A percentile compares a stretch with the other conserved stretches of the same genome.
Conservation (phyloP, 2,888 invertebrate species). For the Kryphioiulus occultus region DNA sequence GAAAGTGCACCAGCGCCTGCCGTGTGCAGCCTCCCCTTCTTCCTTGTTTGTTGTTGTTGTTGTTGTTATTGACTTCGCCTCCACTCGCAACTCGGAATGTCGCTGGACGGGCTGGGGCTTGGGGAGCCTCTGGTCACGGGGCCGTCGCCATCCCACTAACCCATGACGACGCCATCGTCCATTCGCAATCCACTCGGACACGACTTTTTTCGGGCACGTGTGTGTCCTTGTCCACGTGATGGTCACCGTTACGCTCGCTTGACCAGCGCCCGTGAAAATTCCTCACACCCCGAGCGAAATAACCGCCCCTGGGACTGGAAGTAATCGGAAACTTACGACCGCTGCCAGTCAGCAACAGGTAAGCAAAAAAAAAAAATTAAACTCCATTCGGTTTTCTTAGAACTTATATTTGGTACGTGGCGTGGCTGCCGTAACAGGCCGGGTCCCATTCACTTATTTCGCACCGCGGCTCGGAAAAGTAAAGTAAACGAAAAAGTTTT, state of each 20-base stretch:
- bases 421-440: background rate
- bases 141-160: background rate
- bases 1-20: constrained; percentile 12
- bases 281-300: background rate
- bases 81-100: constrained; percentile 41
- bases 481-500: background rate
- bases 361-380: background rate
- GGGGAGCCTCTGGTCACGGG: constrained; percentile 43
- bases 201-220: background rate
- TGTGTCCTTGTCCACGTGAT: background rate
- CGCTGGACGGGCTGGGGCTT: constrained; percentile 38
- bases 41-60: constrained; percentile 44
- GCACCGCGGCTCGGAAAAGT: background rate
- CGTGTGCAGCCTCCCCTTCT: background rate
- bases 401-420: background rate
- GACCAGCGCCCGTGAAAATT: background rate
- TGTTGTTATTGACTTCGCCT: constrained; percentile 40
- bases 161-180: constrained; percentile 24
- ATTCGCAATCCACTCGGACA: background rate
- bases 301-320: background rate
- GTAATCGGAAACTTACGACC: background rate
- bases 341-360: background rate
- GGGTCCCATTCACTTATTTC: background rate
- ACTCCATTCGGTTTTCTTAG: background rate
- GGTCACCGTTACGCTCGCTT: background rate